These are phyloP conservation scores for Pachyuromys duprasi DNA, from an alignment of 2,797 vertebrate genomes.

Conservation along the genomic window DNA sequence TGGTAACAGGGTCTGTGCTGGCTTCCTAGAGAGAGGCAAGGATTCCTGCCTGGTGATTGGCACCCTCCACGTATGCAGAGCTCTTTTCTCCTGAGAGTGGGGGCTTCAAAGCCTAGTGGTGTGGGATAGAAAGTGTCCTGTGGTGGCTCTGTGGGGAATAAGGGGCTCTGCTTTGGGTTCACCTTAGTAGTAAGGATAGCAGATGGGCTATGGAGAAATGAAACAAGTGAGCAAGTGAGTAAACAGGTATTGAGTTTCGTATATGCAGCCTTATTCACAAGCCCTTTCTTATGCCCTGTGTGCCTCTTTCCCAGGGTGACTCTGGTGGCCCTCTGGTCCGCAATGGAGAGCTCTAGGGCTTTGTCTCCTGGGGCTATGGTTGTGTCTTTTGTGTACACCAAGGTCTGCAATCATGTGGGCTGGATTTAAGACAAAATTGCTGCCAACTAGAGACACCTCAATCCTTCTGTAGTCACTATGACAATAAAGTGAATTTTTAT, in stretches of 20 bases:
- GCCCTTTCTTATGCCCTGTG: neutral
- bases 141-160: fast-evolving
- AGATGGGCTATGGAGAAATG: neutral
- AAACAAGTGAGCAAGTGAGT: neutral
- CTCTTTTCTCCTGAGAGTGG: fast-evolving
- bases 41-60: conserved; percentile 92
- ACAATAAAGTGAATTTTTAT: conserved; percentile 54
- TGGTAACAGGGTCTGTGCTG: conserved; percentile 92
- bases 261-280: neutral
- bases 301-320: conserved; percentile 85
- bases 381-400: conserved; percentile 91
- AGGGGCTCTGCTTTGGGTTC: fast-evolving
- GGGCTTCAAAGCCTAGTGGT: neutral
- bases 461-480: neutral
- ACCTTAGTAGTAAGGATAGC: no score
- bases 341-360: conserved; percentile 87
- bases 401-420: conserved; percentile 80
- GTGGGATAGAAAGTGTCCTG: fast-evolving
- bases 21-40: conserved; percentile 92
- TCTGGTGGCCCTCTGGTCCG: conserved; percentile 91
- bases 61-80: neutral
- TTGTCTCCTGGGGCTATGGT: conserved; percentile 90
- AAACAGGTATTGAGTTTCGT: neutral
- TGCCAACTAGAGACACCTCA: conserved; percentile 42
- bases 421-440: conserved; percentile 81